Percentiles rank a stretch among this genome's conserved stretches.
Evolutionary conservation across 1,140 invertebrate genomes (phyloP).

Genomic region (Euura saliciscinereae): DNA sequence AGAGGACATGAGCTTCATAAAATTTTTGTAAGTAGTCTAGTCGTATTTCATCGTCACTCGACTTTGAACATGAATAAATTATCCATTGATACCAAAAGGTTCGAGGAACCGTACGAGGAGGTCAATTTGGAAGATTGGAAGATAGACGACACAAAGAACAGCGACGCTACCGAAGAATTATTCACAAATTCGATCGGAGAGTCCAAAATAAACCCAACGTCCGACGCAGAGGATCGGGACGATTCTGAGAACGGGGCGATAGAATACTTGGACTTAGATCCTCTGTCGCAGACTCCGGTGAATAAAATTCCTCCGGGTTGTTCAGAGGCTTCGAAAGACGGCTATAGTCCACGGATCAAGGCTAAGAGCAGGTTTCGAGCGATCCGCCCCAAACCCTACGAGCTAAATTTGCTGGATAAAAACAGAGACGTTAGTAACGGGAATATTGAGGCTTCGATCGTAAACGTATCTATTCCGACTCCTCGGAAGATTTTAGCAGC

Average conservation of each 20-base stretch:
- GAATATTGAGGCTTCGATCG: neutral
- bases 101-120: neutral
- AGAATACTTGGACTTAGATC: conserved; percentile 38
- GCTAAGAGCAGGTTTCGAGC: conserved; percentile 24
- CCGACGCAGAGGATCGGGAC: neutral
- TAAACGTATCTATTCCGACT: conserved; percentile 11
- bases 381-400: conserved; percentile 23
- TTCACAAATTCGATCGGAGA: too few relatives aligned
- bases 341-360: conserved; percentile 12
- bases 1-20: neutral
- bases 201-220: neutral
- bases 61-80: conserved; percentile 5
- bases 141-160: conserved; percentile 15
- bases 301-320: conserved; percentile 24
- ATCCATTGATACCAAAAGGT: neutral
- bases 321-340: conserved; percentile 14
- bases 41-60: neutral
- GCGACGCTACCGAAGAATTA: conserved; percentile 14
- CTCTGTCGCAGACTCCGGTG: conserved; percentile 25
- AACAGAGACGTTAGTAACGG: too few relatives aligned
- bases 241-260: conserved; percentile 28
- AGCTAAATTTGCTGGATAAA: neutral
- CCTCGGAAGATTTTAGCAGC: neutral
- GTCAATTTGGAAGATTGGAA: conserved; percentile 10
- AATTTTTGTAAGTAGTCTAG: neutral